These are phyloP conservation scores for Hydrolagus colliei DNA, from an alignment of 2,797 vertebrate genomes.

Conservation along the genomic window DNA sequence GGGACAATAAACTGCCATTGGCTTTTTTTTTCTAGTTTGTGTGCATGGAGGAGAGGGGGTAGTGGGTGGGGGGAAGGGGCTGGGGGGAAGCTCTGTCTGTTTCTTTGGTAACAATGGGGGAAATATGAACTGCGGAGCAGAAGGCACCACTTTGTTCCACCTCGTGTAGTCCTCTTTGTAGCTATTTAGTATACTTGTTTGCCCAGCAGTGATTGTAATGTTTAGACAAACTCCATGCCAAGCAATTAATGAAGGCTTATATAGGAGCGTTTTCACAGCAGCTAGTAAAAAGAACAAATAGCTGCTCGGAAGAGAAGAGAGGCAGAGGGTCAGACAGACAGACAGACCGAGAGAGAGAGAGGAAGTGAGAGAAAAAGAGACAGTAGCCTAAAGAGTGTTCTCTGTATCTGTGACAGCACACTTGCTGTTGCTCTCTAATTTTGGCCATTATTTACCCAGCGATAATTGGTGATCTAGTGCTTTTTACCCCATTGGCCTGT, in stretches of 20 bases:
- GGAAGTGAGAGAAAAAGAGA: slow-evolving; percentile 7
- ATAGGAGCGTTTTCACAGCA: slow-evolving; percentile 54
- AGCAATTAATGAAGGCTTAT: slow-evolving; percentile 62
- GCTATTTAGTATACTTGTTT: slow-evolving; percentile 38
- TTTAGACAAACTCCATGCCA: slow-evolving; percentile 55
- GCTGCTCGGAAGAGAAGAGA: slow-evolving; percentile 37
- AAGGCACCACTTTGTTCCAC: neutral
- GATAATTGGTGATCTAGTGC: slow-evolving; percentile 32
- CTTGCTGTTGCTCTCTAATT: slow-evolving; percentile 27
- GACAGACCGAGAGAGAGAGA: slow-evolving; percentile 34
- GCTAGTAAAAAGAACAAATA: slow-evolving; percentile 42
- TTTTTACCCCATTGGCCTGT: slow-evolving; percentile 30
- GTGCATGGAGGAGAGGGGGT: neutral
- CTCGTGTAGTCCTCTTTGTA: neutral
- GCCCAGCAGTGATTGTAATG: slow-evolving; percentile 45
- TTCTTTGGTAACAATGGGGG: neutral
- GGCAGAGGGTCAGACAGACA: slow-evolving; percentile 32
- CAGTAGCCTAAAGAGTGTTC: neutral
- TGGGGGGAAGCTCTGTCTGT: neutral
- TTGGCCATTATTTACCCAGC: slow-evolving; percentile 30
- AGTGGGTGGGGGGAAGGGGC: neutral
- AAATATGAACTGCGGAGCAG: neutral
- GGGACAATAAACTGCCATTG: neutral
- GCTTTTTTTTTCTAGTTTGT: neutral
- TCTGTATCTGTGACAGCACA: slow-evolving; percentile 1